These are phyloP conservation scores for Peromyscus maniculatus DNA, from an alignment of 2,113 vertebrate species.

Conservation along the genomic window DNA sequence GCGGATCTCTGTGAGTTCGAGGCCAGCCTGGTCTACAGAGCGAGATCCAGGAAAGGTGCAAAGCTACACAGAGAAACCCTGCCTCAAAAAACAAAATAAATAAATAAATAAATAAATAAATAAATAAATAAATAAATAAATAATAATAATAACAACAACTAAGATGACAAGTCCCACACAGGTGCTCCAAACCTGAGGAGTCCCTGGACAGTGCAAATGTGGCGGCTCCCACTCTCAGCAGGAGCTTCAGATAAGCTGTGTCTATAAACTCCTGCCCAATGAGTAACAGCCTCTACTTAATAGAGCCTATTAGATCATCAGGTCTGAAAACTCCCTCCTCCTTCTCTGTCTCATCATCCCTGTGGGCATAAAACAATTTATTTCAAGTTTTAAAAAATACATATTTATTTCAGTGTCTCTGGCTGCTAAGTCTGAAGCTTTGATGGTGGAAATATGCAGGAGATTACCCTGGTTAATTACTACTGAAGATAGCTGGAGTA, in stretches of 20 bases:
- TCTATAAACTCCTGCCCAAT: neutral
- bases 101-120: no score
- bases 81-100: no score
- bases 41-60: no score
- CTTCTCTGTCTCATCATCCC: constrained; percentile 11
- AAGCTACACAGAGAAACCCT: no score
- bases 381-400: constrained; percentile 62
- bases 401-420: constrained; percentile 45
- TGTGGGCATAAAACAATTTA: constrained; percentile 53
- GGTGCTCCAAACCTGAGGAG: neutral
- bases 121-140: no score
- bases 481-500: neutral
- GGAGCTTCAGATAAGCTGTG: neutral
- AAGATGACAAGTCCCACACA: neutral
- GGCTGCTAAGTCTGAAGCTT: constrained; percentile 22
- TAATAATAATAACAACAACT: neutral
- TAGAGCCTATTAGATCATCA: neutral
- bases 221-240: neutral
- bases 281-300: neutral
- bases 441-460: constrained; percentile 7
- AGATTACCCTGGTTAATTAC: neutral
- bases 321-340: constrained; percentile 17
- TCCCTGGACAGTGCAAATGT: neutral
- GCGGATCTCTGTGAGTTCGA: no score
- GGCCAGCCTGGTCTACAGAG: no score